Percentiles rank a stretch among this genome's conserved stretches.
phyloP scores from a whole-genome alignment of 2,888 invertebrate genomes.

The Drosophila kambysellisi region DNA sequence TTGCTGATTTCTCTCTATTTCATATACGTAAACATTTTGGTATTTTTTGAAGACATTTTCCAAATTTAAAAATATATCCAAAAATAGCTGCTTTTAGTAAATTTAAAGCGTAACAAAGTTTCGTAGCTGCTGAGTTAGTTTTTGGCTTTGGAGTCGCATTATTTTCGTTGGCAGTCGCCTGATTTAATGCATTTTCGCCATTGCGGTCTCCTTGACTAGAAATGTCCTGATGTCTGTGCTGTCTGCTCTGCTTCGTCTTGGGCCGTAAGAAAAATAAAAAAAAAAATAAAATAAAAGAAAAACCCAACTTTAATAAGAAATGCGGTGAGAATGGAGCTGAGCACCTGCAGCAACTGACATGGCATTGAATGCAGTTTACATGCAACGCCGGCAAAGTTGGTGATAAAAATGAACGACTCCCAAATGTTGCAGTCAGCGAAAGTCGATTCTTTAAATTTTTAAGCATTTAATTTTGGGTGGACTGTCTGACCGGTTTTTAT shows the following conservation, averaged over 20 bases:
- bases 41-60: neutral
- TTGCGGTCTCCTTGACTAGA: slow-evolving; percentile 36
- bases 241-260: slow-evolving; percentile 35
- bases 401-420: slow-evolving; percentile 74
- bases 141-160: slow-evolving; percentile 2
- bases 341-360: slow-evolving; percentile 52
- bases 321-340: slow-evolving; percentile 30
- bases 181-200: slow-evolving; percentile 53
- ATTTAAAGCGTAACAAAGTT: slow-evolving; percentile 10
- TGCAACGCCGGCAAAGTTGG: slow-evolving; percentile 47
- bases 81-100: neutral
- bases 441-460: slow-evolving; percentile 68
- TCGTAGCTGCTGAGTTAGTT: neutral
- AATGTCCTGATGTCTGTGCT: slow-evolving; percentile 11
- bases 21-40: neutral
- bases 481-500: slow-evolving; percentile 22
- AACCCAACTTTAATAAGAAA: slow-evolving; percentile 71
- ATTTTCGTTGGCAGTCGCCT: slow-evolving; percentile 22
- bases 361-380: slow-evolving; percentile 52
- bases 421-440: slow-evolving; percentile 65
- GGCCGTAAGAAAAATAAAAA: slow-evolving; percentile 11
- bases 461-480: slow-evolving; percentile 64
- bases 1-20: neutral
- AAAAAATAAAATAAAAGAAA: slow-evolving; percentile 1
- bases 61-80: neutral